Percentiles rank a stretch among this genome's conserved stretches.
phyloP scores from a whole-genome alignment of 1,140 invertebrate genomes.

The Idris sp. region DNA sequence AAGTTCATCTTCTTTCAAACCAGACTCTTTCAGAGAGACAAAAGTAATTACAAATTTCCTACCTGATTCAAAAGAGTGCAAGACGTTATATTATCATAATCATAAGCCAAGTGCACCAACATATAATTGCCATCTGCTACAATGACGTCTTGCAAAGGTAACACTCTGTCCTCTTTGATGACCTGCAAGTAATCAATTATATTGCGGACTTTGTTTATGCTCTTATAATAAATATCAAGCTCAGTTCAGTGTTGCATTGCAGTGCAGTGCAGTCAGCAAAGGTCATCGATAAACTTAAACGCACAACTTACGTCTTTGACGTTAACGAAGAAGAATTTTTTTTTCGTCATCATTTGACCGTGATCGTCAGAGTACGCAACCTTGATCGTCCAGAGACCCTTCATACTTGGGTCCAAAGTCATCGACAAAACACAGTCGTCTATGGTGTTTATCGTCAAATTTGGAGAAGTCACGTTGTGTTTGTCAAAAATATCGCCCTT shows the following conservation, averaged over 20 bases:
- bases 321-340: conserved; percentile 17
- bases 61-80: conserved; percentile 42
- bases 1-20: not conserved
- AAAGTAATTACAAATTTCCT: not conserved
- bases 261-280: conserved; percentile 6
- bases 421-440: conserved; percentile 18
- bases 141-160: conserved; percentile 8
- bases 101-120: not conserved
- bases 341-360: conserved; percentile 4
- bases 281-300: conserved; percentile 18
- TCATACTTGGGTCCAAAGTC: not conserved
- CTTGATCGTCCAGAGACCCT: conserved; percentile 40
- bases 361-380: conserved; percentile 4
- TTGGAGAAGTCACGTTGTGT: not conserved
- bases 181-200: conserved; percentile 7
- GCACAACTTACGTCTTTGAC: conserved; percentile 45
- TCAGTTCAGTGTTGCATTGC: not conserved
- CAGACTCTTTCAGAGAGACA: not conserved
- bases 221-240: too few species aligned
- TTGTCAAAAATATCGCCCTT: conserved; percentile 4
- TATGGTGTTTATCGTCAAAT: not conserved
- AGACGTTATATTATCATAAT: conserved; percentile 17
- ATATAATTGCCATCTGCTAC: conserved; percentile 40
- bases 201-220: too few species aligned
- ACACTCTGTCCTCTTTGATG: not conserved